phyloP scores from a whole-genome alignment of 2,797 vertebrate genomes.

The Luscinia megarhynchos region DNA sequence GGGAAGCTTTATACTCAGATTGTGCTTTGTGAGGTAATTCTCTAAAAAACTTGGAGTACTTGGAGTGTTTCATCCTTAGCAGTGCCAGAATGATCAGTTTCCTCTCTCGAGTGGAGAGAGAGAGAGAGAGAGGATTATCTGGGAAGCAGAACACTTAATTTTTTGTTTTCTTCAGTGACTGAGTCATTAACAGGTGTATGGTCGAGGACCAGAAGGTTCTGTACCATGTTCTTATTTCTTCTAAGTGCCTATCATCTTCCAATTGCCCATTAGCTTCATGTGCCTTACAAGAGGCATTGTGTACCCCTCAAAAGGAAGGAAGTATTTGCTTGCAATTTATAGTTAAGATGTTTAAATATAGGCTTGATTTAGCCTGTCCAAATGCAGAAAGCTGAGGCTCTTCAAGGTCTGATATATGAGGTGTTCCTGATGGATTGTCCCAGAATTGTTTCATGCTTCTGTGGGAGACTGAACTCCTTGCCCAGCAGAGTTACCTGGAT shows the following conservation, averaged over 20 bases:
- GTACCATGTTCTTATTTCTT: neutral
- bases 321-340: neutral
- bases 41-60: neutral
- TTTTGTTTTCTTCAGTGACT: neutral
- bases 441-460: neutral
- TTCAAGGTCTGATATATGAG: neutral
- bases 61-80: neutral
- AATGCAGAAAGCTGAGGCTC: neutral
- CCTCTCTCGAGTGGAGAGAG: neutral
- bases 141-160: neutral
- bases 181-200: slow-evolving; percentile 16
- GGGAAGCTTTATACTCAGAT: slow-evolving; percentile 12
- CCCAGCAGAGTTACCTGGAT: neutral
- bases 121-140: neutral
- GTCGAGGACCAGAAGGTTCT: neutral
- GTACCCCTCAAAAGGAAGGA: neutral
- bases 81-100: neutral
- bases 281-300: neutral
- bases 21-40: slow-evolving; percentile 21
- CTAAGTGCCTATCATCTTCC: neutral
- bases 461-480: neutral
- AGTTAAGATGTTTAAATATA: neutral
- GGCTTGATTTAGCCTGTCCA: neutral
- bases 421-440: neutral
- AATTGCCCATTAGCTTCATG: neutral